Evolutionary conservation across 64 coral and sea anemone genomes (phyloP).

Genomic region (Stichodactyla mertensii): DNA sequence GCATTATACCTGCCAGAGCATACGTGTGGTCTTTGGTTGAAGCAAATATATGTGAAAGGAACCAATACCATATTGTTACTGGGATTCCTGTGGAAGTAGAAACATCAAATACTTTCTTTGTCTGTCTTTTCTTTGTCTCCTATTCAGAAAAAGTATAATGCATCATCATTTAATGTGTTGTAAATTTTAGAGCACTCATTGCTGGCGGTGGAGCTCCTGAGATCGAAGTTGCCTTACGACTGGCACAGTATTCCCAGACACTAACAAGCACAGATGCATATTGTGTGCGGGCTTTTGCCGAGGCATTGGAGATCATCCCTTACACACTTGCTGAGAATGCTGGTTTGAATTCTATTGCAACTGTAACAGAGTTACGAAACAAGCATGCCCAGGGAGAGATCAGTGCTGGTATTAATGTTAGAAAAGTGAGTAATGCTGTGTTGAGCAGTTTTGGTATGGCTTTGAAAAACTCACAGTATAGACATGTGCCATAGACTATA

Average conservation of each 20-base stretch:
- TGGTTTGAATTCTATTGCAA: constrained; percentile 91
- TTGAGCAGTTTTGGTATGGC: not conserved
- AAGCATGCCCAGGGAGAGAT: constrained; percentile 88
- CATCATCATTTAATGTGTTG: not conserved
- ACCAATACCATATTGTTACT: too few relatives aligned
- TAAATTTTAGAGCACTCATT: constrained; percentile 68
- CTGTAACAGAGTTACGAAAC: constrained; percentile 94
- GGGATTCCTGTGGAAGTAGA: too few relatives aligned
- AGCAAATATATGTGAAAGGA: too few relatives aligned
- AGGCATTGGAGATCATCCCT: constrained; percentile 87
- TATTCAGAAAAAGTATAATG: too few relatives aligned
- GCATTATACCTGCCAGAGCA: too few relatives aligned
- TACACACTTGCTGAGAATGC: constrained; percentile 97
- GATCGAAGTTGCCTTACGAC: constrained; percentile 83
- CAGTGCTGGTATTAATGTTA: constrained; percentile 88
- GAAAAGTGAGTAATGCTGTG: constrained; percentile 53
- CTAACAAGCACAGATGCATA: constrained; percentile 95
- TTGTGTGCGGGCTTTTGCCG: constrained; percentile 90
- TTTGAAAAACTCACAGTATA: too few relatives aligned
- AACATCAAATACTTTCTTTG: too few relatives aligned
- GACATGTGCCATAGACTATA: too few relatives aligned
- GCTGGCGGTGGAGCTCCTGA: constrained; percentile 95
- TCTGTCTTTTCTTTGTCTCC: too few relatives aligned
- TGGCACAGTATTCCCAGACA: constrained; percentile 80
- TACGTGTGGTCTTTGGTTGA: too few relatives aligned